These are phyloP conservation scores for Oryzias curvinotus DNA, from an alignment of 2,113 vertebrate genomes.

Conservation along the genomic window DNA sequence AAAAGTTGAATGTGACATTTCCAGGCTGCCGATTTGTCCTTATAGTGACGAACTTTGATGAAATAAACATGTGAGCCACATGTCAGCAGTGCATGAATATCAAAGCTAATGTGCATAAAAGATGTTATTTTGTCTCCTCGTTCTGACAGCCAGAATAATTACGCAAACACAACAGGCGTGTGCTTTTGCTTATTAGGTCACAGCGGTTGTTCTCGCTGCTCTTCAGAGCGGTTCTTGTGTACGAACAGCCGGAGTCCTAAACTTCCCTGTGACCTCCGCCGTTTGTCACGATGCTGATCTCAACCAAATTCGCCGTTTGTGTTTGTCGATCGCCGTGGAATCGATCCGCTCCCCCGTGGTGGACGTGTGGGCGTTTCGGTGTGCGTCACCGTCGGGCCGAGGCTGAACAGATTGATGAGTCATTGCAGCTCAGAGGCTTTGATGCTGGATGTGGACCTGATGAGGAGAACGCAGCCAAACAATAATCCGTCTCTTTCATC, in stretches of 20 bases:
- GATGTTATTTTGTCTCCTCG: background rate
- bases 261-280: too few relatives aligned
- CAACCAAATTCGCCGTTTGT: background rate
- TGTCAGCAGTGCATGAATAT: too few relatives aligned
- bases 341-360: background rate
- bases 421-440: slow-evolving; percentile 32
- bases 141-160: background rate
- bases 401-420: slow-evolving; percentile 22
- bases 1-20: too few relatives aligned
- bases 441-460: slow-evolving; percentile 31
- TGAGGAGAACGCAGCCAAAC: slow-evolving; percentile 25
- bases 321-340: slow-evolving; percentile 3
- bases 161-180: background rate
- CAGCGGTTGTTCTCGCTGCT: background rate
- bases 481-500: slow-evolving; percentile 44
- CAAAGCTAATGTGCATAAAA: background rate
- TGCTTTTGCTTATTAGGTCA: too few relatives aligned
- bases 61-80: background rate
- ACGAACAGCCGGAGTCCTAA: too few relatives aligned
- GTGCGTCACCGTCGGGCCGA: background rate
- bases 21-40: background rate
- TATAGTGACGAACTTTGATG: background rate
- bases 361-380: background rate
- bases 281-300: background rate
- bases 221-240: background rate